Percentiles rank a stretch among this genome's conserved stretches.
These are phyloP conservation scores for Hoplostethus mediterraneus DNA, from an alignment of 2,797 vertebrate species.

Conservation along the genomic window DNA sequence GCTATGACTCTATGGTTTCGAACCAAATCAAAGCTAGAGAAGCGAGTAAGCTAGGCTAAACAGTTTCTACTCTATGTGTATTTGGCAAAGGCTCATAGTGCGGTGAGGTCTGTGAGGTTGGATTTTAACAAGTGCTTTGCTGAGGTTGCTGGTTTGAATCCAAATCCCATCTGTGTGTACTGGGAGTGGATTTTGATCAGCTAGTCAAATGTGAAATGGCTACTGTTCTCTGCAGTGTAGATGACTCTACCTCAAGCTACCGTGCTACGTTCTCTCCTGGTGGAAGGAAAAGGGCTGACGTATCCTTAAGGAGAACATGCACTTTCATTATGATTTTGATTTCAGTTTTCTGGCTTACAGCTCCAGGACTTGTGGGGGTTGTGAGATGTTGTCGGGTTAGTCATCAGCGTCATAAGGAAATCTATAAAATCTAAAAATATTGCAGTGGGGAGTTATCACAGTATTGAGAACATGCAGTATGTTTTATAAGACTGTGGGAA, in stretches of 20 bases:
- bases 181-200: neutral
- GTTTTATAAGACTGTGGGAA: constrained; percentile 6
- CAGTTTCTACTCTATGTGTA: constrained; percentile 1
- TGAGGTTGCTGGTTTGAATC: neutral
- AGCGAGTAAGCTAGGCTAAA: too few species aligned
- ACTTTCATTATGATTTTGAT: constrained; percentile 47
- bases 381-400: constrained; percentile 46
- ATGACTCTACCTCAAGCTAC: neutral
- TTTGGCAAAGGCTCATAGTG: neutral
- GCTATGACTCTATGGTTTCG: neutral
- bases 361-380: constrained; percentile 44
- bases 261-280: constrained; percentile 8
- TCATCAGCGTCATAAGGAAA: constrained; percentile 46
- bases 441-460: constrained; percentile 22
- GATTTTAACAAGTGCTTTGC: constrained; percentile 23
- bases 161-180: constrained; percentile 8
- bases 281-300: constrained; percentile 41
- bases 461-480: constrained; percentile 20
- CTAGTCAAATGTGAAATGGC: neutral
- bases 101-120: neutral
- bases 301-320: constrained; percentile 42
- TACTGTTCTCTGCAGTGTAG: neutral
- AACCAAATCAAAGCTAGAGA: neutral
- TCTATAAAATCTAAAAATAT: too few species aligned
- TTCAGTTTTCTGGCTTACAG: constrained; percentile 34